These are phyloP conservation scores for Engystomops pustulosus DNA, from an alignment of 2,113 vertebrate species.

Conservation along the genomic window DNA sequence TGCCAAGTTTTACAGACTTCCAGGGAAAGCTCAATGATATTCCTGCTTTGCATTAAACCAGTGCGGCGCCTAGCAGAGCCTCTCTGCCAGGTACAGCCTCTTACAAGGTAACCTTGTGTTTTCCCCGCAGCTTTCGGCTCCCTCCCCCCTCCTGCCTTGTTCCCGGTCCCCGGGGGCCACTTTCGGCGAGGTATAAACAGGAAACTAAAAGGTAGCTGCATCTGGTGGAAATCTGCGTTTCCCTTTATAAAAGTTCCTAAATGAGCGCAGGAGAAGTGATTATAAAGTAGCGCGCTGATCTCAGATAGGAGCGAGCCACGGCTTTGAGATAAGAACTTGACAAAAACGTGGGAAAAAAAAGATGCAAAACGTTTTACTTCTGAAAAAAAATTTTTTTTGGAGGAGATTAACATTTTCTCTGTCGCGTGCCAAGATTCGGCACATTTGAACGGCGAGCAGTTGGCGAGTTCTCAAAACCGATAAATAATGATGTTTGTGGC, in stretches of 20 bases:
- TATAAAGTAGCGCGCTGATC: conserved; percentile 65
- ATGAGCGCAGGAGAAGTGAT: conserved; percentile 63
- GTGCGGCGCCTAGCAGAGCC: background rate
- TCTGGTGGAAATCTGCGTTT: conserved; percentile 66
- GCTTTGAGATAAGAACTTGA: conserved; percentile 68
- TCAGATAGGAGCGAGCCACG: conserved; percentile 64
- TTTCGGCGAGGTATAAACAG: conserved; percentile 57
- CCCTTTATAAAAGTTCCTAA: conserved; percentile 64
- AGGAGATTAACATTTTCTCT: conserved; percentile 64
- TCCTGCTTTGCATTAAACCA: background rate
- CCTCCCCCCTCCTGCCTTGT: conserved; percentile 41
- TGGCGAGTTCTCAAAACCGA: conserved; percentile 68
- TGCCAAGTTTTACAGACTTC: background rate
- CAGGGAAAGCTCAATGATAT: background rate
- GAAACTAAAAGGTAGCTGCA: conserved; percentile 64
- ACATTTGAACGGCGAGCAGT: conserved; percentile 67
- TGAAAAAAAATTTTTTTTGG: conserved; percentile 49
- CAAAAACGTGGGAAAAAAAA: conserved; percentile 64
- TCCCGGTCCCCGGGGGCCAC: conserved; percentile 57
- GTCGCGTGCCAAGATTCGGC: conserved; percentile 63
- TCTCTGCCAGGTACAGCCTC: conserved; percentile 1
- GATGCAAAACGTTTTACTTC: conserved; percentile 62
- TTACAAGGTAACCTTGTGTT: conserved; percentile 55
- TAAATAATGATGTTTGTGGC: conserved; percentile 70
- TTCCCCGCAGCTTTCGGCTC: conserved; percentile 47